phyloP scores from a whole-genome alignment of 2,113 vertebrate species.

The Potamarius usumacintae region DNA sequence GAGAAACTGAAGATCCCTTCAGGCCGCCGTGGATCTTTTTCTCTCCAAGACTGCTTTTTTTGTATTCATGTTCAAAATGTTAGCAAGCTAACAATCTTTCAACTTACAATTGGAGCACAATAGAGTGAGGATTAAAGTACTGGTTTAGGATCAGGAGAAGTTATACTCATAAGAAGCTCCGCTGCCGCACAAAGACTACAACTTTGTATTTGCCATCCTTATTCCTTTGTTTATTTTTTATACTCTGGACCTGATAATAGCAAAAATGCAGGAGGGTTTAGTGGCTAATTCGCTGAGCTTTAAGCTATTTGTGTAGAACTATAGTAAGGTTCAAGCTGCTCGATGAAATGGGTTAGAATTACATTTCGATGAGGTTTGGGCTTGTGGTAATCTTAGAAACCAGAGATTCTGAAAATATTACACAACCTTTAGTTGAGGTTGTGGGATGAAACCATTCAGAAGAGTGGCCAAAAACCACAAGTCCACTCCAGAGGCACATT shows the following conservation, averaged over 20 bases:
- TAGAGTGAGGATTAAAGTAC: not conserved
- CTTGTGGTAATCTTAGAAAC: constrained; percentile 13
- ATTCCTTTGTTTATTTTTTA: constrained; percentile 18
- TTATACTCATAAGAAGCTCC: not conserved
- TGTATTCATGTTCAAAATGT: not conserved
- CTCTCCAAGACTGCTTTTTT: not conserved
- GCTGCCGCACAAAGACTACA: not conserved
- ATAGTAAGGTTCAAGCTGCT: constrained; percentile 10
- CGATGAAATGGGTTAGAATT: constrained; percentile 25
- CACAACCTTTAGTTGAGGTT: constrained; percentile 7
- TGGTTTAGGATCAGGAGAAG: not conserved
- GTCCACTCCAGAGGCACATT: constrained; percentile 7
- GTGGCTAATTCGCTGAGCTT: constrained; percentile 24
- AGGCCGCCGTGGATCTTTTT: not conserved
- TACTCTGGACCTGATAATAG: constrained; percentile 3
- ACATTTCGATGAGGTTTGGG: constrained; percentile 6
- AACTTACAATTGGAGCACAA: not conserved
- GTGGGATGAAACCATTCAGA: not conserved
- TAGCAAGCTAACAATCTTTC: not conserved
- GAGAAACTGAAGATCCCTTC: not conserved
- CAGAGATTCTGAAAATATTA: constrained; percentile 14
- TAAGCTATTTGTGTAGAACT: constrained; percentile 26
- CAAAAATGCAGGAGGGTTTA: constrained; percentile 1
- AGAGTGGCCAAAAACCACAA: constrained; percentile 5
- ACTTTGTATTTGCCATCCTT: not conserved